Conservation (phyloP, 2,888 invertebrate genomes). For the Ophion ventricosus region DNA sequence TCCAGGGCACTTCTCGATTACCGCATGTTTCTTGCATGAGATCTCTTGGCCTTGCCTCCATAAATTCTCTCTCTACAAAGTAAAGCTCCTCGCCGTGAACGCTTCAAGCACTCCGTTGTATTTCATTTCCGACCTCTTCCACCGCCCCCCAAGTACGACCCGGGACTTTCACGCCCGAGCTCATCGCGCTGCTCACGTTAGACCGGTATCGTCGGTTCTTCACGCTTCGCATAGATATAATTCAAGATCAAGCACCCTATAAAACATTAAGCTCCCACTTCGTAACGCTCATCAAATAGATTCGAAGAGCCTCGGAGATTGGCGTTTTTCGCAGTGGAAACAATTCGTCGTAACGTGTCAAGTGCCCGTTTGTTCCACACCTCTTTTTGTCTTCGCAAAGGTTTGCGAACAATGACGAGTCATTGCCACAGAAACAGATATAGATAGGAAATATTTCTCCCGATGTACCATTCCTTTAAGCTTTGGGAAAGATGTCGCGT, state of each 20-base stretch:
- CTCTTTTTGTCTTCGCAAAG: background rate
- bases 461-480: too few relatives aligned
- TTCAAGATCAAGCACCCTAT: constrained; percentile 33
- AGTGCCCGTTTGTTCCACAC: background rate
- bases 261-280: constrained; percentile 42
- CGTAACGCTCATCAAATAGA: constrained; percentile 32
- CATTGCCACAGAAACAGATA: background rate
- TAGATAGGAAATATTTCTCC: too few relatives aligned
- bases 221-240: constrained; percentile 32
- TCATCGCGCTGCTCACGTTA: constrained; percentile 12
- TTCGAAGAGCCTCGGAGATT: constrained; percentile 23
- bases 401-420: background rate
- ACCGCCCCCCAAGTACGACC: constrained; percentile 15
- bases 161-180: constrained; percentile 24
- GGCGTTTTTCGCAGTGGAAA: constrained; percentile 8
- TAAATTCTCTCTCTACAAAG: constrained; percentile 65
- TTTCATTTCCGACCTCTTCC: constrained; percentile 56
- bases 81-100: constrained; percentile 64
- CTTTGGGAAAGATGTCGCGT: too few relatives aligned
- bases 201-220: constrained; percentile 10
- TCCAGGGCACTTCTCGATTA: constrained; percentile 33
- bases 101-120: constrained; percentile 61
- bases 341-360: constrained; percentile 3
- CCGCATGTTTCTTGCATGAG: constrained; percentile 66
- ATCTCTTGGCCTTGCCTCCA: constrained; percentile 51